Conservation (phyloP, 2,888 invertebrate genomes). For the Drosophila rubida region DNA sequence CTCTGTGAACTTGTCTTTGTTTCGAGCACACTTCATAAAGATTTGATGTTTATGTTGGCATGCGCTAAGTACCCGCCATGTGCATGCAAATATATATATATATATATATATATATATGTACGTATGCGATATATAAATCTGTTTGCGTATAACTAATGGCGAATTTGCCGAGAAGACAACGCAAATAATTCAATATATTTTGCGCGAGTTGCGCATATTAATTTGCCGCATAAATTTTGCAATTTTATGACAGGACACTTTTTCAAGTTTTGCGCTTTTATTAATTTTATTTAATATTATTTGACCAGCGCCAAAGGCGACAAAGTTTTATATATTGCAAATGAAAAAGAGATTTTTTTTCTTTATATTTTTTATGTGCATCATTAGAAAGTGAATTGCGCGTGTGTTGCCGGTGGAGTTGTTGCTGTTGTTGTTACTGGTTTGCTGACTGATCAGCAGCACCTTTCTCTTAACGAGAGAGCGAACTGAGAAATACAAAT, state of each 20-base stretch:
- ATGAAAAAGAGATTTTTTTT: conserved; percentile 37
- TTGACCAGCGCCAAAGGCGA: conserved; percentile 37
- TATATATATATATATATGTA: not conserved
- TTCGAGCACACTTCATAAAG: conserved; percentile 19
- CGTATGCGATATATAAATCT: conserved; percentile 1
- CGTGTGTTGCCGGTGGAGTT: conserved; percentile 51
- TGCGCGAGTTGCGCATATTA: conserved; percentile 36
- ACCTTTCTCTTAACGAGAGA: conserved; percentile 61
- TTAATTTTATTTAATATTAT: conserved; percentile 5
- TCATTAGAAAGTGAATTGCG: conserved; percentile 66
- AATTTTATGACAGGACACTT: conserved; percentile 67
- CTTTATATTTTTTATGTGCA: conserved; percentile 52
- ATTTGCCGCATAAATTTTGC: conserved; percentile 61
- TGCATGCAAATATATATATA: conserved; percentile 7
- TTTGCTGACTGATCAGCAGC: conserved; percentile 59
- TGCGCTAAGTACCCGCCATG: conserved; percentile 8
- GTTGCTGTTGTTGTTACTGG: conserved; percentile 49
- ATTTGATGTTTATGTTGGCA: conserved; percentile 28
- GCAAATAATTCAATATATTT: conserved; percentile 41
- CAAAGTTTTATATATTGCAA: conserved; percentile 40
- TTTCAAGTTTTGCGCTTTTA: conserved; percentile 13
- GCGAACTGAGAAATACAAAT: conserved; percentile 28
- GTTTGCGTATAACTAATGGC: conserved; percentile 27
- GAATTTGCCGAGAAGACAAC: conserved; percentile 18
- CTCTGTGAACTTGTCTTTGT: not conserved